Percentiles rank a stretch among this genome's conserved stretches.
These are phyloP conservation scores for Agonopterix subpropinquella DNA, from an alignment of 2,888 invertebrate genomes.

Conservation along the genomic window DNA sequence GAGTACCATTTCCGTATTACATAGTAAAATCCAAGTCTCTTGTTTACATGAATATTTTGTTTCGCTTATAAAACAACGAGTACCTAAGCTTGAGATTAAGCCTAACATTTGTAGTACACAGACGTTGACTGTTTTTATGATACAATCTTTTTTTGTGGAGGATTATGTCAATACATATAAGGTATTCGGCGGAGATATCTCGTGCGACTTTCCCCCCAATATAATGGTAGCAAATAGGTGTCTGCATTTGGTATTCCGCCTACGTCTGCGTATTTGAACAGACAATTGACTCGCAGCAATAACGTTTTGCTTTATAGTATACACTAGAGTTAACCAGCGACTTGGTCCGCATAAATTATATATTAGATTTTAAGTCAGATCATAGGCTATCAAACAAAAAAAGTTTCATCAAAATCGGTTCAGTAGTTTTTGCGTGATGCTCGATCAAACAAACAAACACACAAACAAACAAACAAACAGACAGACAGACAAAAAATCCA, in stretches of 20 bases:
- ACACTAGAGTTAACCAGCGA: too few species aligned
- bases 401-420: too few species aligned
- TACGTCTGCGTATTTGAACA: constrained; percentile 41
- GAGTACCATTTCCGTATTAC: not conserved
- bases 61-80: too few species aligned
- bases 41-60: too few species aligned
- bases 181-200: constrained; percentile 15
- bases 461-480: too few species aligned
- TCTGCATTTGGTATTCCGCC: constrained; percentile 42
- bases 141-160: constrained; percentile 6
- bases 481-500: too few species aligned
- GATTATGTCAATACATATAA: constrained; percentile 6
- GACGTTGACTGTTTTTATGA: constrained; percentile 10
- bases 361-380: too few species aligned
- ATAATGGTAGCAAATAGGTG: constrained; percentile 32
- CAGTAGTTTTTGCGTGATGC: too few species aligned
- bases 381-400: too few species aligned
- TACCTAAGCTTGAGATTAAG: not conserved
- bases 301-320: constrained; percentile 39
- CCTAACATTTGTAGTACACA: constrained; percentile 13
- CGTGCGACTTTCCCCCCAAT: constrained; percentile 23
- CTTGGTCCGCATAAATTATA: too few species aligned
- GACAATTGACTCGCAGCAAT: constrained; percentile 45
- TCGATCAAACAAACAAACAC: too few species aligned
- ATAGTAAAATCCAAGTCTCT: too few species aligned